Evolutionary conservation across 1,140 invertebrate genomes (phyloP), one percentile per base, ranked within the genome.

Genomic region (Charaxes varanes): DNA sequence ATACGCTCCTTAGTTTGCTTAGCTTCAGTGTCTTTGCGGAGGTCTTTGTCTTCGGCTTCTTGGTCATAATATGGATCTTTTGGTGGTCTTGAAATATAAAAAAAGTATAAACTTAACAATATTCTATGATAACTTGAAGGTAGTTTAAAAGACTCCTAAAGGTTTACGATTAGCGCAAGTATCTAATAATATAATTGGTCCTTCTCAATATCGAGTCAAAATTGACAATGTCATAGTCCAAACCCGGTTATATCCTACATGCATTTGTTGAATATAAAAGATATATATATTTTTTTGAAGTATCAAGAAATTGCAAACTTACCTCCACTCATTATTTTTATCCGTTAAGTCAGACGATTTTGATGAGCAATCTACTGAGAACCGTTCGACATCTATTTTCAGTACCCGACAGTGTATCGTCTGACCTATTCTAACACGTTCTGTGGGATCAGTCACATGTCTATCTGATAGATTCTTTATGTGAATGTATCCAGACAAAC

Each of bases 401-500:
- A 92, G 92, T 43, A 99, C 92, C n/a, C 97, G 86, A 66, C 94
- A 95, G 71, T 98, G 94, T 40, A 99, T 94, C 0, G 92, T 91
- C 85, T 97, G 96, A 0, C 94, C 92, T 28, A 91, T 80, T 13
- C 90, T 86, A 0, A 99, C 97, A 48, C 97, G 86, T 41, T 99
- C 95, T 57, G 95, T 92, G 0, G 97, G 97, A 86, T 99, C 95
- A 1, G 90, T 89, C 0, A 99, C 96, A 56, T 93, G 92, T 49
- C 94, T 95, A 68, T 99, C 97, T 11, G 96, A 98, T 4, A 99
- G 85, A 78, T 97, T 97, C 73, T 97, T 97, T 27, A 97, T 94
- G 53, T 94, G 94, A 64, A 99, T 96, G 69, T 98, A 99, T 0
- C 98, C 97, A 4, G 88, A 92, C 4, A 99, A 86, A 0, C 96